These are phyloP conservation scores for Charadrius vociferus DNA, from an alignment of 2,113 vertebrate species.

Conservation along the genomic window DNA sequence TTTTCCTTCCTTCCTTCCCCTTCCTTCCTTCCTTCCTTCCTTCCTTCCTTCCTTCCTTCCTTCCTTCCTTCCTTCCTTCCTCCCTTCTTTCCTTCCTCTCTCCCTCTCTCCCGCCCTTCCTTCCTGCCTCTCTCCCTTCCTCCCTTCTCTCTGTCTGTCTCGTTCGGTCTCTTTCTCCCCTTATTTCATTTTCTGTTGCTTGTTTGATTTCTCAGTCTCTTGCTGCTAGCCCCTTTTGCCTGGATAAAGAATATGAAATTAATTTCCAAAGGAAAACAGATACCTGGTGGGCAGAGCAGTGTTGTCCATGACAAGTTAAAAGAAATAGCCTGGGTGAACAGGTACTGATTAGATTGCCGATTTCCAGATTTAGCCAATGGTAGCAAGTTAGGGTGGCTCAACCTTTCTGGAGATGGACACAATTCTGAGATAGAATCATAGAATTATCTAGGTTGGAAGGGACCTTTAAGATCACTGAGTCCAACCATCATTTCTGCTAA, in stretches of 20 bases:
- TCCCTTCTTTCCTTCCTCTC: not conserved
- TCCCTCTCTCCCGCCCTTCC: not conserved
- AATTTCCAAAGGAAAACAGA: not conserved
- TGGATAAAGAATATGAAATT: not conserved
- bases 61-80: not conserved
- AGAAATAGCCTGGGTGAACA: not conserved
- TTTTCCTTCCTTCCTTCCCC: too few relatives aligned
- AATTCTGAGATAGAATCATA: not conserved
- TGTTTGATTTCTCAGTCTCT: accelerated
- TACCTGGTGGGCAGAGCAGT: not conserved
- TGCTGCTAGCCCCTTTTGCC: not conserved
- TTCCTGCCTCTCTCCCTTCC: too few relatives aligned
- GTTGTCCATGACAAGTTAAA: not conserved
- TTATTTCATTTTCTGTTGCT: not conserved
- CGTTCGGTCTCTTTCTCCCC: too few relatives aligned
- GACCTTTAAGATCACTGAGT: not conserved
- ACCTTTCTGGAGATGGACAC: not conserved
- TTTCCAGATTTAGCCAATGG: not conserved
- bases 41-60: too few relatives aligned
- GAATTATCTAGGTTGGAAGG: not conserved
- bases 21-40: too few relatives aligned
- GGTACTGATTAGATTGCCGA: not conserved
- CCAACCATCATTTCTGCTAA: not conserved
- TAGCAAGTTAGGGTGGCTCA: not conserved
- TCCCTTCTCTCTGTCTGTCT: not conserved